A percentile compares a stretch with the other conserved stretches of the same genome.
These are phyloP conservation scores for Drosophila gunungcola DNA, from an alignment of 1,140 invertebrate genomes.

Conservation along the genomic window DNA sequence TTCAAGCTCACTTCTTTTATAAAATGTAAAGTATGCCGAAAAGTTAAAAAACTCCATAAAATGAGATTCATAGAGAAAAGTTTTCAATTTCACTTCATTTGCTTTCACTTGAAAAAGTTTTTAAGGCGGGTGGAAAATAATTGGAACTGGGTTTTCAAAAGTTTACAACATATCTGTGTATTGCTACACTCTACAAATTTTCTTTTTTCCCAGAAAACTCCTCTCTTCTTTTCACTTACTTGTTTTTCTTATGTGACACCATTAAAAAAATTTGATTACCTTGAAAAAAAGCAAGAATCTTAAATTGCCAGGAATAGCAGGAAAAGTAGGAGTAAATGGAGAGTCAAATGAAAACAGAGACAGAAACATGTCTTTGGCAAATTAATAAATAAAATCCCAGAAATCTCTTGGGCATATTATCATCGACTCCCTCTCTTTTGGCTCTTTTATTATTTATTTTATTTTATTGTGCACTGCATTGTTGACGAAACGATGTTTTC, in stretches of 20 bases:
- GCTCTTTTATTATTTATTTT: constrained; percentile 22
- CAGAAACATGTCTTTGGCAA: constrained; percentile 34
- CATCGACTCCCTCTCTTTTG: neutral
- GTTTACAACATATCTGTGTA: constrained; percentile 1
- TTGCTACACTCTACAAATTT: neutral
- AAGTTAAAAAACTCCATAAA: neutral
- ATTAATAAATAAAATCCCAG: constrained; percentile 52
- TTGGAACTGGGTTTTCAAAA: neutral
- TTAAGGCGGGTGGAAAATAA: constrained; percentile 2
- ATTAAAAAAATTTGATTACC: constrained; percentile 13
- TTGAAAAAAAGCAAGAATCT: constrained; percentile 2
- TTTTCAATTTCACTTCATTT: constrained; percentile 12
- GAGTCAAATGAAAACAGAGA: constrained; percentile 1
- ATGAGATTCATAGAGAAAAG: constrained; percentile 1
- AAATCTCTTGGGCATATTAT: constrained; percentile 32
- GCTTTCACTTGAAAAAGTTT: neutral
- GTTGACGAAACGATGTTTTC: constrained; percentile 24
- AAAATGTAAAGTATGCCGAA: neutral
- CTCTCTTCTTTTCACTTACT: neutral
- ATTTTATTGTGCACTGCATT: constrained; percentile 17
- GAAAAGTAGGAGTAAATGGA: constrained; percentile 1
- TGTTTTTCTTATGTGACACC: constrained; percentile 3
- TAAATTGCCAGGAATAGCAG: neutral
- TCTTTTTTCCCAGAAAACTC: neutral
- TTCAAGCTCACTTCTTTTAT: neutral